Conservation (phyloP, 2,797 vertebrate genomes). For the Crypturellus tataupa region DNA sequence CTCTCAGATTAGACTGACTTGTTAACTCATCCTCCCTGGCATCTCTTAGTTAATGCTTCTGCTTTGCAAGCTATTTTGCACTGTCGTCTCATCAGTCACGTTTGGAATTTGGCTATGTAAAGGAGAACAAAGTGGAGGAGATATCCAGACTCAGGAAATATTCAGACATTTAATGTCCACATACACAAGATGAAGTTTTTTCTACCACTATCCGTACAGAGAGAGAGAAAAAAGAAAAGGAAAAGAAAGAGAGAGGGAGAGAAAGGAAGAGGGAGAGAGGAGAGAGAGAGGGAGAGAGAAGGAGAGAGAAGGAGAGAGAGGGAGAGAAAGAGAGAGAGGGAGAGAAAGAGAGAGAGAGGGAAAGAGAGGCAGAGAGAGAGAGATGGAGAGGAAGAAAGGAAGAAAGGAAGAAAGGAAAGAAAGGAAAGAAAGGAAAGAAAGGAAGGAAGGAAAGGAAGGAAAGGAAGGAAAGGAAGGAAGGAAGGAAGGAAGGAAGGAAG, state of each 20-base stretch:
- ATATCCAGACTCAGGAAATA: not conserved
- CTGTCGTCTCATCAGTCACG: not conserved
- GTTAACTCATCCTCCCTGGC: slow-evolving; percentile 26
- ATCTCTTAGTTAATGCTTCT: not conserved
- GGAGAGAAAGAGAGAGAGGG: not conserved
- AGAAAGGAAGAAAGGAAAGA: too few relatives aligned
- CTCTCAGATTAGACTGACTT: slow-evolving; percentile 48
- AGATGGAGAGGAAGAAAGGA: not conserved
- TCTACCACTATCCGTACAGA: not conserved
- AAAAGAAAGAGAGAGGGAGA: too few relatives aligned
- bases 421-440: too few relatives aligned
- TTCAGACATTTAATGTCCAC: not conserved
- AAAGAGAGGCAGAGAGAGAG: not conserved
- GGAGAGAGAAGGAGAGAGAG: too few relatives aligned
- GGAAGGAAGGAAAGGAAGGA: too few relatives aligned
- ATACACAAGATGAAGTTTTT: not conserved
- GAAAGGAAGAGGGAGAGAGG: accelerated
- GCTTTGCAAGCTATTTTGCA: slow-evolving; percentile 25
- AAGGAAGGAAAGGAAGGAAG: too few relatives aligned
- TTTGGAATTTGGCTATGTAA: not conserved
- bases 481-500: not conserved
- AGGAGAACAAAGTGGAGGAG: not conserved
- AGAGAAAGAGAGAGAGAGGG: not conserved
- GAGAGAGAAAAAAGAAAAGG: accelerated
- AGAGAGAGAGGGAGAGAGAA: not conserved